Conservation (phyloP, 2,113 vertebrate species). For the rat (Rattus norvegicus) region DNA sequence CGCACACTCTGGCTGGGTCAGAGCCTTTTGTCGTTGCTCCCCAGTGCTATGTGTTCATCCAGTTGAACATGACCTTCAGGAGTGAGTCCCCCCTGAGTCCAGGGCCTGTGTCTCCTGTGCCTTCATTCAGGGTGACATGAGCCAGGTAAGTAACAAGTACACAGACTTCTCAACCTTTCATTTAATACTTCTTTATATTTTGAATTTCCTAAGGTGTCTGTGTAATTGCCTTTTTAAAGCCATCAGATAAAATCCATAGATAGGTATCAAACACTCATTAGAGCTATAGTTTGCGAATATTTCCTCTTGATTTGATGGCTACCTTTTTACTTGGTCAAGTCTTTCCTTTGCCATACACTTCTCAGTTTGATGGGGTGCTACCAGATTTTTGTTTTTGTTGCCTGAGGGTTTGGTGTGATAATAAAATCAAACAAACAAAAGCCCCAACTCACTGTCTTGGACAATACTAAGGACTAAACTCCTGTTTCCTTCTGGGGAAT, state of each 20-base stretch:
- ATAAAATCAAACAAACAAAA: neutral
- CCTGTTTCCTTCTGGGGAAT: neutral
- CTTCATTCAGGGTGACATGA: accelerated
- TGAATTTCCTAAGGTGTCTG: neutral
- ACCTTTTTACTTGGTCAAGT: too few relatives aligned
- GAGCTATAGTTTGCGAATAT: neutral
- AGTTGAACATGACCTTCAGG: accelerated
- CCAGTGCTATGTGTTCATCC: accelerated
- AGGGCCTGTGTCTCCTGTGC: neutral
- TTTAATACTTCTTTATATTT: accelerated
- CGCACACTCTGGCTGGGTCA: accelerated
- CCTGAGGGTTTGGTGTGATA: neutral
- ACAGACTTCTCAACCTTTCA: neutral
- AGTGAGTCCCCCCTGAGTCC: neutral
- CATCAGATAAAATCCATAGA: neutral
- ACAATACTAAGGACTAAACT: accelerated
- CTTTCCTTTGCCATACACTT: neutral
- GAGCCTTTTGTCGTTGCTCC: accelerated
- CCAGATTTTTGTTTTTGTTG: neutral
- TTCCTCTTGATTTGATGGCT: neutral
- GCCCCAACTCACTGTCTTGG: neutral
- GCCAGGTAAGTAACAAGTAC: accelerated
- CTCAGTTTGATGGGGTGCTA: too few relatives aligned
- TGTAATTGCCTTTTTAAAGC: neutral
- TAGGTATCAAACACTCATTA: too few relatives aligned